These are phyloP conservation scores for Ernsta delagoae DNA, from an alignment of 2,888 invertebrate genomes.

Conservation along the genomic window DNA sequence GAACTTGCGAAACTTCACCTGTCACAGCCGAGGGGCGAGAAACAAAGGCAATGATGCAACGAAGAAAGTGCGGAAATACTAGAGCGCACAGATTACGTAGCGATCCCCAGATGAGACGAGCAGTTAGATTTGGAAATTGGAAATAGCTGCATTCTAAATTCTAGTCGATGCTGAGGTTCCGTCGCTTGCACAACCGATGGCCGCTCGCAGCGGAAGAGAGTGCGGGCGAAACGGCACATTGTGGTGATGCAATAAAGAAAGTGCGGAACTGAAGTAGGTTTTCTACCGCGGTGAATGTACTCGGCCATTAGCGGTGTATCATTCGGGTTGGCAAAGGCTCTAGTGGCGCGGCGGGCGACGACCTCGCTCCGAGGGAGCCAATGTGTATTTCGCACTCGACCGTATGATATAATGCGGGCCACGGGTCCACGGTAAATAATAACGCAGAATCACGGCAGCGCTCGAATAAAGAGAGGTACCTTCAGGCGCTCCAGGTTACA, in stretches of 20 bases:
- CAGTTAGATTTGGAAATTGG: conserved; percentile 29
- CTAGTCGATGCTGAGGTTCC: conserved; percentile 47
- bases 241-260: conserved; percentile 82
- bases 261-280: conserved; percentile 83
- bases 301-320: conserved; percentile 76
- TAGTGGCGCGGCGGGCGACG: conserved; percentile 51
- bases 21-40: conserved; percentile 69
- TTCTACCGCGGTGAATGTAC: conserved; percentile 83
- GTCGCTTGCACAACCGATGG: conserved; percentile 64
- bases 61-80: conserved; percentile 71
- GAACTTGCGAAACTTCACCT: conserved; percentile 82
- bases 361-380: conserved; percentile 58
- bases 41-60: conserved; percentile 64
- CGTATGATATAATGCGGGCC: conserved; percentile 52
- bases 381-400: conserved; percentile 72
- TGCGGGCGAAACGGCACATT: conserved; percentile 75
- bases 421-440: conserved; percentile 60
- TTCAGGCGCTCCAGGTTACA: conserved; percentile 55
- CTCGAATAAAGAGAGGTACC: conserved; percentile 48
- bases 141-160: conserved; percentile 58
- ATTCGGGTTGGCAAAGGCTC: conserved; percentile 62
- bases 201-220: conserved; percentile 71
- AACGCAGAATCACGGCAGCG: conserved; percentile 54
- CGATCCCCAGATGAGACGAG: conserved; percentile 48
- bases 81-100: conserved; percentile 44